These are phyloP conservation scores for Tipula lateralis DNA, from an alignment of 2,888 invertebrate genomes.

Conservation along the genomic window DNA sequence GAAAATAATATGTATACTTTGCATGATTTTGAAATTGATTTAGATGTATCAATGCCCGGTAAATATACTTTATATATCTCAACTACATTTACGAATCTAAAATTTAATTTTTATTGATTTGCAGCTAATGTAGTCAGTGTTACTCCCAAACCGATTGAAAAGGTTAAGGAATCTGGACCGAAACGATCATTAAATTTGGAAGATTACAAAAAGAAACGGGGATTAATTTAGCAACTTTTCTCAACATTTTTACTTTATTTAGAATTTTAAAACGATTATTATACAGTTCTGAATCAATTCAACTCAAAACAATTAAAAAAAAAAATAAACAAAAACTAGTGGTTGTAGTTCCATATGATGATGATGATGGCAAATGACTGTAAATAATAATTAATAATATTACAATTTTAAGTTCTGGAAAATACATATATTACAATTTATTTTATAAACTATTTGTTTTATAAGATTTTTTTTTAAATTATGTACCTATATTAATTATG, in stretches of 20 bases:
- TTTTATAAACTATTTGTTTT: not conserved
- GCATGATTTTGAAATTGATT: constrained; percentile 95
- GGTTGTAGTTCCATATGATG: not conserved
- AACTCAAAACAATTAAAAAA: not conserved
- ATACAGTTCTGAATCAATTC: not conserved
- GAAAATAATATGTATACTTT: constrained; percentile 57
- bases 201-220: constrained; percentile 89
- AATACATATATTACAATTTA: not conserved
- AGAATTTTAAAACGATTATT: not conserved
- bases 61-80: too few relatives aligned
- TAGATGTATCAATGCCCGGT: constrained; percentile 79
- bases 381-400: not conserved
- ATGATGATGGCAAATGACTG: not conserved
- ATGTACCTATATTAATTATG: not conserved
- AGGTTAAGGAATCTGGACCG: constrained; percentile 74
- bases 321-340: too few relatives aligned
- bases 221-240: constrained; percentile 62
- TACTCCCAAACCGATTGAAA: constrained; percentile 68
- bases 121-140: constrained; percentile 65
- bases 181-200: constrained; percentile 81
- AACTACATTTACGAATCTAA: too few relatives aligned
- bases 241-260: not conserved
- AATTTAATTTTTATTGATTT: not conserved
- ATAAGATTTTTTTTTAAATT: constrained; percentile 1
- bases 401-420: constrained; percentile 15